A percentile compares a stretch with the other conserved stretches of the same genome.
These are phyloP conservation scores for Equus quagga DNA, from an alignment of 2,113 vertebrate genomes.

Conservation along the genomic window DNA sequence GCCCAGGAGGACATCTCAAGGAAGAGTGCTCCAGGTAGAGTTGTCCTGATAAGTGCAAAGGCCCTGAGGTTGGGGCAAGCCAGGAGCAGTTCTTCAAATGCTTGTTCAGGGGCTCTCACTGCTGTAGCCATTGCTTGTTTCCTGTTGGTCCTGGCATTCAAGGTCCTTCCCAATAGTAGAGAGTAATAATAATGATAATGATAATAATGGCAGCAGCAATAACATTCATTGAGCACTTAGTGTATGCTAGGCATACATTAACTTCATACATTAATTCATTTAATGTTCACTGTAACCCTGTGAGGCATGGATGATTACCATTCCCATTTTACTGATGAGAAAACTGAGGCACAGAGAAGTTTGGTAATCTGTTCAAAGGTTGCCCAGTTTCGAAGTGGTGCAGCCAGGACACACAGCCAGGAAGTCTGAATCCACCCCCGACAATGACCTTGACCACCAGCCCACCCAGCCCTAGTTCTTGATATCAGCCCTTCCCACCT, in stretches of 20 bases:
- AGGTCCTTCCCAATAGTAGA: background rate
- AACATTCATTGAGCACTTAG: background rate
- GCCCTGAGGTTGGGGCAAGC: background rate
- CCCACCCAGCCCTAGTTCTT: background rate
- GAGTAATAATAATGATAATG: background rate
- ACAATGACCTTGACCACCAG: background rate
- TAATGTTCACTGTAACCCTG: background rate
- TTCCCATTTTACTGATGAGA: background rate
- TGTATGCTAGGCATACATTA: background rate
- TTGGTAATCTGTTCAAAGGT: background rate
- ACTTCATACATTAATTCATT: background rate
- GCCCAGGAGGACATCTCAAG: background rate
- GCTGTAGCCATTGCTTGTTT: background rate
- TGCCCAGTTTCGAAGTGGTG: background rate
- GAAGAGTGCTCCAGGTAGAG: background rate
- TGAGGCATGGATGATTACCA: background rate
- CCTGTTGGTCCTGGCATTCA: background rate
- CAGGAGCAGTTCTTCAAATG: background rate
- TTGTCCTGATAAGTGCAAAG: background rate
- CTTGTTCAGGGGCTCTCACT: background rate
- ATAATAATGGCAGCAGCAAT: background rate
- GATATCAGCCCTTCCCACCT: background rate
- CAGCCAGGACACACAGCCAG: background rate
- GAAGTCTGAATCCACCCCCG: background rate
- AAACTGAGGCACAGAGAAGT: background rate